These are phyloP conservation scores for Paramormyrops hopkinsi DNA, from an alignment of 2,797 vertebrate genomes.

Conservation along the genomic window DNA sequence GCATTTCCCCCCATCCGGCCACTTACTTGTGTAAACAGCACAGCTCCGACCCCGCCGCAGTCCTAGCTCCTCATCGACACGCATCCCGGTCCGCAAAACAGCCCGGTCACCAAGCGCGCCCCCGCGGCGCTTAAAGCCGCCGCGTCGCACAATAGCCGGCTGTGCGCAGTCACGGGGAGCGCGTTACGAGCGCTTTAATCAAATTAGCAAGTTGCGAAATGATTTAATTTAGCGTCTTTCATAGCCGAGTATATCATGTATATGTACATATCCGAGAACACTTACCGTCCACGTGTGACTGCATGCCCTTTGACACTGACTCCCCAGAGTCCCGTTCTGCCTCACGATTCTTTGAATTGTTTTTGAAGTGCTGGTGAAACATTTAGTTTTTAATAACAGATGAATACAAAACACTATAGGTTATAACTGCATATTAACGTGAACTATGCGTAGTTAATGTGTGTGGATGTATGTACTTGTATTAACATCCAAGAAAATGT, in stretches of 20 bases:
- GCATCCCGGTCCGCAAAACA: constrained; percentile 14
- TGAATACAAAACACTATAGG: not conserved
- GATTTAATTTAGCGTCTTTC: not conserved
- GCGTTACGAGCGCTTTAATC: not conserved
- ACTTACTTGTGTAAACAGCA: constrained; percentile 56
- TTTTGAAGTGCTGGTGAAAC: not conserved
- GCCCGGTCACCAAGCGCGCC: constrained; percentile 25
- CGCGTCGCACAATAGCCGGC: not conserved
- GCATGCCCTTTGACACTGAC: not conserved
- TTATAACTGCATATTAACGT: not conserved
- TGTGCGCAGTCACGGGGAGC: not conserved
- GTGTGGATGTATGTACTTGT: not conserved
- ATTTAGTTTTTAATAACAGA: not conserved
- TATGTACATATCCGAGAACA: not conserved
- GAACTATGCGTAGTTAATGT: not conserved
- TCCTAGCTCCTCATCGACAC: constrained; percentile 24
- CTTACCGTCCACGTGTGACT: not conserved
- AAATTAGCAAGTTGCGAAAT: not conserved
- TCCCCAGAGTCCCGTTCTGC: not conserved
- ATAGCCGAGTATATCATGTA: not conserved
- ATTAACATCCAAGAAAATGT: not conserved
- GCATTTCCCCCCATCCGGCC: constrained; percentile 23
- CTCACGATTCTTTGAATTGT: not conserved
- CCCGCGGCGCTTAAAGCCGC: constrained; percentile 27
- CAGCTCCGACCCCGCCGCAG: constrained; percentile 42